phyloP scores from a whole-genome alignment of 2,888 invertebrate species.

The Yponomeuta evonymella region DNA sequence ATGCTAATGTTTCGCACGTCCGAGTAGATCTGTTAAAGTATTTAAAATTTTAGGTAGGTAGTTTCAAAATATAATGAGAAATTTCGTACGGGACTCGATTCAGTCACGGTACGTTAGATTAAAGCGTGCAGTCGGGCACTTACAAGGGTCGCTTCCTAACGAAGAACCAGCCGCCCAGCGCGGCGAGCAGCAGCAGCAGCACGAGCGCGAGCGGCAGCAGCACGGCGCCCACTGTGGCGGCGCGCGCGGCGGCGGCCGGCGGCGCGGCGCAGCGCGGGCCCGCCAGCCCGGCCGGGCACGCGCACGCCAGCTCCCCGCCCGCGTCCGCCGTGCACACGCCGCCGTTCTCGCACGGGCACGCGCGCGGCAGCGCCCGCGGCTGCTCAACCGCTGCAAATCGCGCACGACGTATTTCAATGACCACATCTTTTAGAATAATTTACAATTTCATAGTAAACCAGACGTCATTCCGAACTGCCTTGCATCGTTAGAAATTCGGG shows the following conservation, averaged over 20 bases:
- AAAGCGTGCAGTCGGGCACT: conserved; percentile 52
- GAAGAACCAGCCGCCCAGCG: conserved; percentile 87
- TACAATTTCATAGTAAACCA: too few species aligned
- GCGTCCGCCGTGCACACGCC: conserved; percentile 79
- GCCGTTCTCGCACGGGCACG: conserved; percentile 92
- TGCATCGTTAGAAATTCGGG: too few species aligned
- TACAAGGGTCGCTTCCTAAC: conserved; percentile 90
- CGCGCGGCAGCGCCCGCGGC: conserved; percentile 82
- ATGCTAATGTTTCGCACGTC: too few species aligned
- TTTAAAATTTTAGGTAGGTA: too few species aligned
- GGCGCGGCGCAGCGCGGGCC: conserved; percentile 82
- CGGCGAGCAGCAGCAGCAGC: conserved; percentile 81
- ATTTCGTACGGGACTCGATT: too few species aligned
- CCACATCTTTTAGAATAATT: too few species aligned
- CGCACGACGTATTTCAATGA: too few species aligned
- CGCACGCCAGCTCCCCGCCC: conserved; percentile 79
- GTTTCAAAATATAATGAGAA: too few species aligned
- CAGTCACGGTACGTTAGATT: too few species aligned
- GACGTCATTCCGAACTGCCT: too few species aligned
- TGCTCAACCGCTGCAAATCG: conserved; percentile 79
- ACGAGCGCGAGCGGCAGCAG: conserved; percentile 89
- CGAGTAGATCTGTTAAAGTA: too few species aligned
- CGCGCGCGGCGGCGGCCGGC: conserved; percentile 71
- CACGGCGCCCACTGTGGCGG: conserved; percentile 84
- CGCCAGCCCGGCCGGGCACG: conserved; percentile 77